Evolutionary conservation across 2,113 vertebrate genomes (phyloP), one percentile per base, ranked within the genome.

Genomic region (Pachypanchax playfairii): DNA sequence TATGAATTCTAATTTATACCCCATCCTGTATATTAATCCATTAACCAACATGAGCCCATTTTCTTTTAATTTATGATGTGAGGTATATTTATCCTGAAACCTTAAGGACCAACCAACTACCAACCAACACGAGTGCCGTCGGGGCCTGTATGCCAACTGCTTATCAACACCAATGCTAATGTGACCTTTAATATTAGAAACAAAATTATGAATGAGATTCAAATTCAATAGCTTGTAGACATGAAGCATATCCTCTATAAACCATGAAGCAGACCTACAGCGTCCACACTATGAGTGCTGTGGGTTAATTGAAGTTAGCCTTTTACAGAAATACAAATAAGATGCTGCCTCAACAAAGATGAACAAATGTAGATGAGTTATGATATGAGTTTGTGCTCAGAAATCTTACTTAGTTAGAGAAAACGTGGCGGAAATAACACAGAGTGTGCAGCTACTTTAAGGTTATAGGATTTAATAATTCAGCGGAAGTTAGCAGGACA

Each of bases 131-230:
- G 9, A 46, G 65, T 6, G 54, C 59, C 72, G 59, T 71, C 65
- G 65, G 39, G 82, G 65, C 47, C 58, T 58, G 83, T 63, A 84
- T 84, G 82, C 77, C 65, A 87, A 87, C 77, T 79, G 65, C 88
- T 82, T 88, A 90, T 88, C 85, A 89, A 88, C 85, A 73, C 70
- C 58, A 83, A 91, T 91, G 90, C 88, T 86, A 91, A 91, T 90
- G 85, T 88, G 82, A 91, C 89, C 88, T 91, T 91, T 91, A 82
- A 77, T 85, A 85, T 82, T 72, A 79, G 83, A 87, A 86, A 84
- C 77, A 85, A 89, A 89, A 88, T 85, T 84, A 88, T 85, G 85
- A 91, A 90, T 85, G 85, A 72, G 77, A 80, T 80, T 83, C 76
- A 74, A 49, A 86, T 87, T 87, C 85, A 88, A 86, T 83, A 85